Conservation (phyloP, 2,113 vertebrate species). For the Tachuris rubrigastra region DNA sequence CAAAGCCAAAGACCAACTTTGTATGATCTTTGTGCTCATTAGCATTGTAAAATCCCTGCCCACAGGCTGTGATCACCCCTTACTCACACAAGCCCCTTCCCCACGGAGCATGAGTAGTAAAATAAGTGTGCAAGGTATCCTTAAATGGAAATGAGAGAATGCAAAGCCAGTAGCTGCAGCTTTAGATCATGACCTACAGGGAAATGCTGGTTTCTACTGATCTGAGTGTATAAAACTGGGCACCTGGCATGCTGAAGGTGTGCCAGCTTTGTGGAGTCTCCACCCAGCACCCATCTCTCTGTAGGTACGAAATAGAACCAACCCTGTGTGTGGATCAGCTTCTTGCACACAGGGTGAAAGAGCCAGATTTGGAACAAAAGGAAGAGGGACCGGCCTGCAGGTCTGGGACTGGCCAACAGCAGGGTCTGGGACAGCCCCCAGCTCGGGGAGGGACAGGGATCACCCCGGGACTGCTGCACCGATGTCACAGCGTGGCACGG, state of each 20-base stretch:
- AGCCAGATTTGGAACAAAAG: background rate
- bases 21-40: background rate
- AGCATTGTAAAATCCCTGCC: background rate
- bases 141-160: background rate
- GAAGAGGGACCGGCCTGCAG: background rate
- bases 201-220: background rate
- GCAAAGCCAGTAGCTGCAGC: background rate
- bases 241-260: background rate
- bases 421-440: background rate
- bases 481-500: rapidly evolving
- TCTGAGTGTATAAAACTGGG: background rate
- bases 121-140: background rate
- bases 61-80: background rate
- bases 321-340: background rate
- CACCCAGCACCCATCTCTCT: background rate
- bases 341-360: too few species aligned
- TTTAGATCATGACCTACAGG: background rate
- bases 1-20: background rate
- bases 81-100: background rate
- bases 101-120: background rate
- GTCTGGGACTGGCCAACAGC: background rate
- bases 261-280: background rate
- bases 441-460: background rate
- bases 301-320: background rate
- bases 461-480: rapidly evolving